Conservation (phyloP, 2,888 invertebrate genomes). For the Cephus pulcher region DNA sequence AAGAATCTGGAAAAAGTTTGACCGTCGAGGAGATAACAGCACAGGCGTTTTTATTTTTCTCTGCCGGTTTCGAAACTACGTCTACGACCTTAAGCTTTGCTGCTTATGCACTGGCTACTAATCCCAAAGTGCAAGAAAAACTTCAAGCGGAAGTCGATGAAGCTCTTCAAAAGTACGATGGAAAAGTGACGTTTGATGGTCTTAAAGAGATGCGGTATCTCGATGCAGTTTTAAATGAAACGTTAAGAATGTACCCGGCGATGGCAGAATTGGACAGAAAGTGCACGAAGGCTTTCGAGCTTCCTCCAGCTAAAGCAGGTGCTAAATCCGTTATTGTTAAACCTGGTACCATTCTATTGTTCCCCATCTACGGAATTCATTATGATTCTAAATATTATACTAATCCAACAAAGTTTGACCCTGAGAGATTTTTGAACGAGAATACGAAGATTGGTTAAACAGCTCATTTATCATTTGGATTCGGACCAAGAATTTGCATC, state of each 20-base stretch:
- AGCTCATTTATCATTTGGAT: slow-evolving; percentile 55
- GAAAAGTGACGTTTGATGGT: slow-evolving; percentile 64
- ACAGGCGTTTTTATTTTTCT: slow-evolving; percentile 65
- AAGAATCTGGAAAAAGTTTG: slow-evolving; percentile 36
- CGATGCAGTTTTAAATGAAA: slow-evolving; percentile 68
- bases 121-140: slow-evolving; percentile 45
- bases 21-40: slow-evolving; percentile 63
- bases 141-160: slow-evolving; percentile 55
- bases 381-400: slow-evolving; percentile 56
- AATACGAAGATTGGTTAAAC: too few species aligned
- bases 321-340: slow-evolving; percentile 46
- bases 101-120: slow-evolving; percentile 45
- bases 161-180: slow-evolving; percentile 39
- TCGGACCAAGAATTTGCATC: slow-evolving; percentile 60
- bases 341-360: slow-evolving; percentile 48
- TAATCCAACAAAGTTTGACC: slow-evolving; percentile 63
- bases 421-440: slow-evolving; percentile 58
- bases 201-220: slow-evolving; percentile 69
- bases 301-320: slow-evolving; percentile 54
- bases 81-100: slow-evolving; percentile 48
- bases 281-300: slow-evolving; percentile 53
- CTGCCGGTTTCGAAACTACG: slow-evolving; percentile 56
- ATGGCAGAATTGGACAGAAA: slow-evolving; percentile 47
- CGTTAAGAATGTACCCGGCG: slow-evolving; percentile 52
- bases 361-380: slow-evolving; percentile 61